Conservation (phyloP, 2,797 vertebrate genomes). For the Gymnodraco acuticeps region DNA sequence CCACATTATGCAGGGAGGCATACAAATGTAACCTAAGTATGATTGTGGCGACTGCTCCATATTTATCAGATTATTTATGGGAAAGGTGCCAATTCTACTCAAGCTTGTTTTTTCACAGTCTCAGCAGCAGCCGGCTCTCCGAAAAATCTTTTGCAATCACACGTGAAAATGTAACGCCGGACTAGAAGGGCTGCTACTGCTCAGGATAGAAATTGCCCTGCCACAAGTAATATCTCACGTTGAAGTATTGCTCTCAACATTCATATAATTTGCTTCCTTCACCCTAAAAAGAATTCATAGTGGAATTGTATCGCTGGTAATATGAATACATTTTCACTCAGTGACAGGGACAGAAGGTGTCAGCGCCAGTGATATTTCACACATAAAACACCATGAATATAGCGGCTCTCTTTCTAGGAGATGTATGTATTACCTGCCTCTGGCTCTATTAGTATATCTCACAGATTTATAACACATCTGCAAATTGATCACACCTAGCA, state of each 20-base stretch:
- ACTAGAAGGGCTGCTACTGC: constrained; percentile 52
- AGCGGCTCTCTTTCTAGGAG: constrained; percentile 19
- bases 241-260: constrained; percentile 52
- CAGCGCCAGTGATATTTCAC: constrained; percentile 33
- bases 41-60: constrained; percentile 48
- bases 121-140: constrained; percentile 35
- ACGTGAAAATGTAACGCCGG: constrained; percentile 73
- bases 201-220: constrained; percentile 77
- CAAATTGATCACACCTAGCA: constrained; percentile 21
- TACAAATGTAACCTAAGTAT: constrained; percentile 24
- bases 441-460: constrained; percentile 21
- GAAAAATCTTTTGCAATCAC: constrained; percentile 68
- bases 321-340: constrained; percentile 47
- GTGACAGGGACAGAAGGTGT: constrained; percentile 28
- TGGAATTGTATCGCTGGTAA: constrained; percentile 22
- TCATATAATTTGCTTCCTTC: constrained; percentile 58
- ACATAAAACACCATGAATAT: constrained; percentile 34
- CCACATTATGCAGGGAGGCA: constrained; percentile 21
- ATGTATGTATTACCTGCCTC: constrained; percentile 31
- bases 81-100: constrained; percentile 51
- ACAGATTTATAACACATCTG: constrained; percentile 21
- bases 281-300: constrained; percentile 44
- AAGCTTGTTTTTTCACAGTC: constrained; percentile 54
- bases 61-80: constrained; percentile 62
- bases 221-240: constrained; percentile 76